Evolutionary conservation across 2,888 invertebrate genomes (phyloP).

Genomic region (Caradrina clavipalpis): DNA sequence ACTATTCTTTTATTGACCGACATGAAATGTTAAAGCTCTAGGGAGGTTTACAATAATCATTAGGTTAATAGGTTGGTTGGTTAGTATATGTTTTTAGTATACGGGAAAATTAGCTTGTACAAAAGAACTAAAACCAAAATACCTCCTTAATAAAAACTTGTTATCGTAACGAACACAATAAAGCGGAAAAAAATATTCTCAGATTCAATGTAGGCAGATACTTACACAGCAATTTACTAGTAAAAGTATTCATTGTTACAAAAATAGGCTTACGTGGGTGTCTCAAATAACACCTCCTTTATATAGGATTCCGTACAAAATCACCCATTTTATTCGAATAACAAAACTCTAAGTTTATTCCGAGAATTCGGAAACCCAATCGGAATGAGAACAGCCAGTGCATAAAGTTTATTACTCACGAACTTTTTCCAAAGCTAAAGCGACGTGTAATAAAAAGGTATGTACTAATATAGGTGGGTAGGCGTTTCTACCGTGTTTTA

Average conservation of each 20-base stretch:
- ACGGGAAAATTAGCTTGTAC: no score
- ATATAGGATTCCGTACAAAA: constrained; percentile 30
- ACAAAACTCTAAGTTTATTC: constrained; percentile 48
- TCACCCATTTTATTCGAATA: constrained; percentile 28
- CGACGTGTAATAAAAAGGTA: constrained; percentile 52
- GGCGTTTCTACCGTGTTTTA: constrained; percentile 35
- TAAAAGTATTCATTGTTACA: constrained; percentile 10
- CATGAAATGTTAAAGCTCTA: no score
- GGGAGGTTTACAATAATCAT: no score
- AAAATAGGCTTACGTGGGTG: constrained; percentile 11
- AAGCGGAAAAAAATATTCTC: constrained; percentile 6
- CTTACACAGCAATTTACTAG: constrained; percentile 8
- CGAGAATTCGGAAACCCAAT: constrained; percentile 17
- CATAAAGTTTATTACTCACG: constrained; percentile 56
- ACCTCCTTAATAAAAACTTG: not conserved
- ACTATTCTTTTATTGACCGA: no score
- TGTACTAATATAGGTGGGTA: constrained; percentile 28
- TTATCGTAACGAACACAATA: not conserved
- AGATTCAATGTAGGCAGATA: not conserved
- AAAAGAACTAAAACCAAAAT: not conserved
- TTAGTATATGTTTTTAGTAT: no score
- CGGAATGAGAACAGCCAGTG: constrained; percentile 34
- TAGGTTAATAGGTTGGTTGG: no score
- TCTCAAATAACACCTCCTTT: constrained; percentile 34
- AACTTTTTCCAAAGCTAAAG: constrained; percentile 44